Evolutionary conservation across 2,113 vertebrate species (phyloP).

Genomic region (Platysteira castanea): DNA sequence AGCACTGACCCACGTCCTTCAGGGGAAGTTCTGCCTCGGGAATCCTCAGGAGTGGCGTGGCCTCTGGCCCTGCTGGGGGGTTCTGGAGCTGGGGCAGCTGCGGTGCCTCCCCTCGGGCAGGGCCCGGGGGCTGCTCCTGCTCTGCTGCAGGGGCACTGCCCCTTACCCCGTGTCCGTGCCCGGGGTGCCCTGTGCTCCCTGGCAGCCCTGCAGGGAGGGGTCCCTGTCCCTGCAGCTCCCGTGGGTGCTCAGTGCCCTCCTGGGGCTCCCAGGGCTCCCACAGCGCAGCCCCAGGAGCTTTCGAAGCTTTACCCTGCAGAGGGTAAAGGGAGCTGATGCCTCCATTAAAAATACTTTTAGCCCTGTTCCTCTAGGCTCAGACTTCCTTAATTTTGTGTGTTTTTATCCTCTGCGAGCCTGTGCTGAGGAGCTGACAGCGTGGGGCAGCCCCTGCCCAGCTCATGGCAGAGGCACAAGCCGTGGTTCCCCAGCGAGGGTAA

Average conservation of each 20-base stretch:
- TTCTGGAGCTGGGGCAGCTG: background rate
- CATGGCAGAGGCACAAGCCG: background rate
- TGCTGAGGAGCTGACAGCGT: background rate
- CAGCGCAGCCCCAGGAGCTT: background rate
- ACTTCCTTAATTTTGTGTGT: background rate
- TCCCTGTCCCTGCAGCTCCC: background rate
- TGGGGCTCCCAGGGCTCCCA: background rate
- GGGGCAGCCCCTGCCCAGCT: background rate
- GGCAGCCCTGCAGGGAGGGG: background rate
- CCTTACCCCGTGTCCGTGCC: fast-evolving
- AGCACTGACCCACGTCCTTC: background rate
- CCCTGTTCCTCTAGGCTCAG: background rate
- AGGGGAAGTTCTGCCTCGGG: background rate
- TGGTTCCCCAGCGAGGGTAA: background rate
- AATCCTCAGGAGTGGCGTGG: background rate
- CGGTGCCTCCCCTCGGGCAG: background rate
- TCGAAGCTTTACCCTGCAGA: background rate
- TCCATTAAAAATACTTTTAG: background rate
- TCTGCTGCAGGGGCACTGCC: background rate
- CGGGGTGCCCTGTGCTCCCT: background rate
- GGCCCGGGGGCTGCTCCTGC: too few relatives aligned
- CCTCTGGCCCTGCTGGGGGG: background rate
- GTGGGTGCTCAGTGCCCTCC: background rate
- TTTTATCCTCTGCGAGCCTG: background rate
- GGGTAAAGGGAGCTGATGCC: background rate